A percentile compares a stretch with the other conserved stretches of the same genome.
Evolutionary conservation across 2,797 vertebrate genomes (phyloP).

Genomic region (Meda fulgida): DNA sequence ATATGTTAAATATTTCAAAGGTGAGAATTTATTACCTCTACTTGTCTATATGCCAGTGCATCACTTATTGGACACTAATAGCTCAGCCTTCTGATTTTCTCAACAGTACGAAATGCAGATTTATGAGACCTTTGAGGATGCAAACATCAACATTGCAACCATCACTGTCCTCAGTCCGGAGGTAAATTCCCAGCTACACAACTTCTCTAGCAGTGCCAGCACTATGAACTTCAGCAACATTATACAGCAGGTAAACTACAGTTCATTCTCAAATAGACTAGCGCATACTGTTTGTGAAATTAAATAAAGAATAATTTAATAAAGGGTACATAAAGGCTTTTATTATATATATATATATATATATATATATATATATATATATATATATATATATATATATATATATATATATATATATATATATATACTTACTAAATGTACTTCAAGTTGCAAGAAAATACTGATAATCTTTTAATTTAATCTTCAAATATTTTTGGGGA

Average conservation of each 20-base stretch:
- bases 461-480: too few relatives aligned
- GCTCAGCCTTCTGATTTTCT: not conserved
- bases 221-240: constrained; percentile 64
- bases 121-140: constrained; percentile 67
- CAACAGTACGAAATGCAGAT: constrained; percentile 80
- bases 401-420: not conserved
- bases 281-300: not conserved
- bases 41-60: not conserved
- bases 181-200: constrained; percentile 62
- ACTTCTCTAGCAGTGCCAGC: constrained; percentile 50
- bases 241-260: constrained; percentile 73
- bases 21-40: constrained; percentile 65
- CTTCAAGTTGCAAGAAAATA: too few relatives aligned
- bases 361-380: not conserved
- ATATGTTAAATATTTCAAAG: constrained; percentile 79
- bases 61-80: not conserved
- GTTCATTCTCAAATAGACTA: constrained; percentile 10
- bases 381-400: not conserved
- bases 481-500: too few relatives aligned
- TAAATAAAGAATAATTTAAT: not conserved
- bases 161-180: constrained; percentile 74
- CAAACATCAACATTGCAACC: constrained; percentile 71
- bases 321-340: not conserved
- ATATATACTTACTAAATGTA: not conserved
- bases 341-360: not conserved